Percentiles rank a stretch among this genome's conserved stretches.
These are phyloP conservation scores for Apis florea DNA, from an alignment of 1,140 invertebrate species.

Conservation along the genomic window DNA sequence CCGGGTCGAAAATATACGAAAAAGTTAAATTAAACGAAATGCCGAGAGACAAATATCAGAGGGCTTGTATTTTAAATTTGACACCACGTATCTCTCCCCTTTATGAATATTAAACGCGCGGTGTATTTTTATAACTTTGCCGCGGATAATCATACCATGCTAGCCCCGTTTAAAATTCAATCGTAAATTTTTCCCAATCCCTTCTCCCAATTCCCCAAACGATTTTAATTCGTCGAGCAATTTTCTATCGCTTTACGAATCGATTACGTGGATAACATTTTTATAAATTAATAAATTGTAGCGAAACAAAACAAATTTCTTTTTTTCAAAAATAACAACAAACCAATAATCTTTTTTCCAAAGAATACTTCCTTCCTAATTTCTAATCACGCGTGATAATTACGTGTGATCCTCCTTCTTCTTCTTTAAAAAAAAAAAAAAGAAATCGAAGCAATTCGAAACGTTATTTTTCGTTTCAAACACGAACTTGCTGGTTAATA, in stretches of 20 bases:
- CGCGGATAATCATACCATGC: not conserved
- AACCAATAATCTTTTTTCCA: too few relatives aligned
- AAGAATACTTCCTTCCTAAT: too few relatives aligned
- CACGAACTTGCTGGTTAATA: not conserved
- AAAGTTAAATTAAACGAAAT: constrained; percentile 7
- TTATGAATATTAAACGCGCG: constrained; percentile 25
- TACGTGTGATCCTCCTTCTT: not conserved
- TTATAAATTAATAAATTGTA: not conserved
- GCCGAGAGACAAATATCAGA: constrained; percentile 3
- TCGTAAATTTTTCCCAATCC: not conserved
- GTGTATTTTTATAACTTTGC: constrained; percentile 5
- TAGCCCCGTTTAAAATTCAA: not conserved
- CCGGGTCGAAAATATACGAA: not conserved
- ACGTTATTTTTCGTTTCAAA: not conserved
- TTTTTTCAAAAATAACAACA: not conserved
- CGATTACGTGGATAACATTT: not conserved
- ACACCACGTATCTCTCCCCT: not conserved
- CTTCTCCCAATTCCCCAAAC: not conserved
- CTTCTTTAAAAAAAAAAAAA: not conserved
- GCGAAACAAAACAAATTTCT: not conserved
- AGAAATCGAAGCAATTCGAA: not conserved
- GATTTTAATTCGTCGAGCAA: not conserved
- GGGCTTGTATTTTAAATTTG: not conserved
- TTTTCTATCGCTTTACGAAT: not conserved
- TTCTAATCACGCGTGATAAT: not conserved